Percentiles rank a stretch among this genome's conserved stretches.
These are phyloP conservation scores for Ceratitis capitata DNA, from an alignment of 1,140 invertebrate species.

Conservation along the genomic window DNA sequence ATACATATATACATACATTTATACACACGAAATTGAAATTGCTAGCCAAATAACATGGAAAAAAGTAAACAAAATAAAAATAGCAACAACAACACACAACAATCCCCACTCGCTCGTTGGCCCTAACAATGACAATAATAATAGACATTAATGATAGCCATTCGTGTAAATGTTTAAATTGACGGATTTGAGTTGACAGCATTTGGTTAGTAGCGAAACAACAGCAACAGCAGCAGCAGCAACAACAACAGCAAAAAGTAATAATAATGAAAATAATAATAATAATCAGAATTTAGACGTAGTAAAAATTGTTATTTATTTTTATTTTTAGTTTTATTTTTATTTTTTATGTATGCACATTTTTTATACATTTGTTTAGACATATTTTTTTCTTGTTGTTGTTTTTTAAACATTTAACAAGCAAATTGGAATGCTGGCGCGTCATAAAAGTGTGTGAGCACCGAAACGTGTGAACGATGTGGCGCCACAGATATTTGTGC, in stretches of 20 bases:
- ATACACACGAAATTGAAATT: neutral
- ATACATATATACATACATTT: neutral
- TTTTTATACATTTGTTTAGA: no score
- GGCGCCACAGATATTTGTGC: neutral
- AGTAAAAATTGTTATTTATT: neutral
- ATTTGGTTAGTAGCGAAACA: neutral
- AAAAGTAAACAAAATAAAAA: neutral
- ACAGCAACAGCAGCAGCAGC: neutral
- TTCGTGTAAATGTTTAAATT: constrained; percentile 21
- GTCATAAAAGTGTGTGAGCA: neutral
- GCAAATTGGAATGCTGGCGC: neutral
- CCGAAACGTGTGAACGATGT: constrained; percentile 1
- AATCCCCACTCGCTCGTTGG: neutral
- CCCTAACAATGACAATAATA: constrained; percentile 12
- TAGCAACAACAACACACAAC: neutral
- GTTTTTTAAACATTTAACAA: constrained; percentile 7
- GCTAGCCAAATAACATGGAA: neutral
- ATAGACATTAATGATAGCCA: constrained; percentile 20
- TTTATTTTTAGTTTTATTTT: neutral
- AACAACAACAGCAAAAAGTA: neutral
- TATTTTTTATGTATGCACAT: neutral
- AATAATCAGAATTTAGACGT: neutral
- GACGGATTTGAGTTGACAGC: constrained; percentile 24
- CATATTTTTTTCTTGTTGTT: neutral
- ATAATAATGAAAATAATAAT: neutral